Conservation (phyloP, 1,140 invertebrate species). For the Drosophila pseudoananassae region DNA sequence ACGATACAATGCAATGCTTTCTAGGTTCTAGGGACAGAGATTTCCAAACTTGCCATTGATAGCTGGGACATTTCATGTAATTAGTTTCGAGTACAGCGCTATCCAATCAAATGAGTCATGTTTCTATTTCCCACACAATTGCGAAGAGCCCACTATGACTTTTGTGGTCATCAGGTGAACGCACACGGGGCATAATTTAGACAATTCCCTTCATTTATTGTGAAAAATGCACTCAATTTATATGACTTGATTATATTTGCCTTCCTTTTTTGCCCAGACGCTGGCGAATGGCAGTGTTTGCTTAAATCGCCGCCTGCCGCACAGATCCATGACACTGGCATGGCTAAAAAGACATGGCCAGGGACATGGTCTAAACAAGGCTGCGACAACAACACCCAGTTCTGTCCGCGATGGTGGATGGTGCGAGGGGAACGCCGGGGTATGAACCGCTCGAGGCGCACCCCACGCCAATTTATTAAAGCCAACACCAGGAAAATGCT, state of each 20-base stretch:
- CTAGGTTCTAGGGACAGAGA: neutral
- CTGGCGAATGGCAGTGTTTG: conserved; percentile 62
- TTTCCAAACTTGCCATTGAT: neutral
- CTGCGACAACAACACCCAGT: conserved; percentile 52
- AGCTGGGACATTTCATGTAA: too few species aligned
- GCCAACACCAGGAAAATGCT: conserved; percentile 67
- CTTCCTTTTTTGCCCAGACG: conserved; percentile 28
- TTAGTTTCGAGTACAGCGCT: too few species aligned
- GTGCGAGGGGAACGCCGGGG: neutral
- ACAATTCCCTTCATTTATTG: conserved; percentile 79
- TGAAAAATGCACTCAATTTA: conserved; percentile 82
- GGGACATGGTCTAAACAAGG: conserved; percentile 45
- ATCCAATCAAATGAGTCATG: neutral
- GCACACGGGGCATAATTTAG: conserved; percentile 70
- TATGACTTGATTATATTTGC: conserved; percentile 81
- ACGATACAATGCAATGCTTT: conserved; percentile 40
- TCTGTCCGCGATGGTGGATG: conserved; percentile 1
- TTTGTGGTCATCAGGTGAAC: conserved; percentile 28
- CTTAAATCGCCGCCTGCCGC: conserved; percentile 56
- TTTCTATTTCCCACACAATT: conserved; percentile 23
- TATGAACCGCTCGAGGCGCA: conserved; percentile 63
- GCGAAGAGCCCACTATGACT: conserved; percentile 11
- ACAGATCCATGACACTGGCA: conserved; percentile 59
- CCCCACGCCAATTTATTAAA: conserved; percentile 81
- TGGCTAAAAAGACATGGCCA: conserved; percentile 40